These are phyloP conservation scores for Otolemur crassicaudatus DNA, from an alignment of 2,797 vertebrate species.

Conservation along the genomic window DNA sequence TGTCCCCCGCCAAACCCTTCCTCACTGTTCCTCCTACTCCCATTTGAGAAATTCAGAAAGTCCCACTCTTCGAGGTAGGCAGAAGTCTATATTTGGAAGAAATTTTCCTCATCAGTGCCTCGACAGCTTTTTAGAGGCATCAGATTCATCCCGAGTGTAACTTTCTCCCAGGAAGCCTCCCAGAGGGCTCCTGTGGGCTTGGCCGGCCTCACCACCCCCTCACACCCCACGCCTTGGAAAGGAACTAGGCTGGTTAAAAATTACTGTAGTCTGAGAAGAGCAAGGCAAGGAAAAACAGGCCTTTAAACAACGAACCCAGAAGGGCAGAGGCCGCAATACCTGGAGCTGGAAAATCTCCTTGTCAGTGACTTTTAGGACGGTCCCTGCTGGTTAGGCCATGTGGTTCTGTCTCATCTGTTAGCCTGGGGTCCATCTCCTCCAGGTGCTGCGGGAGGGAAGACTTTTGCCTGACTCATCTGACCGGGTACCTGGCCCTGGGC, in stretches of 20 bases:
- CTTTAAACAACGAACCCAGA: not conserved
- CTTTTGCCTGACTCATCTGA: fast-evolving
- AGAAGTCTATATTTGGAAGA: not conserved
- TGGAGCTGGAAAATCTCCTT: too few relatives aligned
- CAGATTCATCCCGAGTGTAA: not conserved
- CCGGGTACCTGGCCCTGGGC: too few relatives aligned
- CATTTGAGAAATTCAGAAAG: not conserved
- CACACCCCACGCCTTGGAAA: too few relatives aligned
- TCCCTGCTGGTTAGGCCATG: fast-evolving
- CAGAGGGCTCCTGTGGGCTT: not conserved
- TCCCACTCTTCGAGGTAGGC: not conserved
- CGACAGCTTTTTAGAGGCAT: not conserved
- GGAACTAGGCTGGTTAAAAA: not conserved
- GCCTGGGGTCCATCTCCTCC: not conserved
- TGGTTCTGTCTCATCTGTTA: not conserved
- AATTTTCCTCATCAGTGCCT: not conserved
- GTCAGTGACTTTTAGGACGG: fast-evolving
- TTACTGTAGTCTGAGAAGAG: not conserved
- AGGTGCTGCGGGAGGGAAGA: not conserved
- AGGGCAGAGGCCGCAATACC: not conserved
- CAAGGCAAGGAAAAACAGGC: fast-evolving
- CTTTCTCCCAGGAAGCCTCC: not conserved
- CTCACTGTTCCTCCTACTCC: not conserved
- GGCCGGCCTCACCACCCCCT: not conserved
- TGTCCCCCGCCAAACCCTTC: not conserved